Evolutionary conservation across 2,888 invertebrate species (phyloP).

Genomic region (Aelia acuminata): DNA sequence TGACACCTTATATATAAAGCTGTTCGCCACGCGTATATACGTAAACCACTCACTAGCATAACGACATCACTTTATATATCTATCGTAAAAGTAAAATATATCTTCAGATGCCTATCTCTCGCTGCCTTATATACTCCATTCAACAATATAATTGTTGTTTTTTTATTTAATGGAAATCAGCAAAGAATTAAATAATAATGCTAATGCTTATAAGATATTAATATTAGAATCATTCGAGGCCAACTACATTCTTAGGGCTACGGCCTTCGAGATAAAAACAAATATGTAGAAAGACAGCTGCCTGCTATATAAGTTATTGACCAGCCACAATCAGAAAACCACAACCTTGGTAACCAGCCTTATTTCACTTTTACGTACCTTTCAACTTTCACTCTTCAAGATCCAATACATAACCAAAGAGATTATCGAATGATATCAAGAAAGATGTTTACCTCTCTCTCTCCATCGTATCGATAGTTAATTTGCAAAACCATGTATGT

Average conservation of each 20-base stretch:
- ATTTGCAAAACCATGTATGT: too few species aligned
- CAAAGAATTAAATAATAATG: too few species aligned
- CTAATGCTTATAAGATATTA: background rate
- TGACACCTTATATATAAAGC: too few species aligned
- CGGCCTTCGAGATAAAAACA: background rate
- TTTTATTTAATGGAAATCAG: too few species aligned
- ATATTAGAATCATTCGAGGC: background rate
- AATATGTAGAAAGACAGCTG: background rate
- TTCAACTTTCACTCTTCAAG: background rate
- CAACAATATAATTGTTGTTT: too few species aligned
- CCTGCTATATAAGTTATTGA: background rate
- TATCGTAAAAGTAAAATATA: too few species aligned
- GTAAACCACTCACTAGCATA: too few species aligned
- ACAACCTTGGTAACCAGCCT: background rate
- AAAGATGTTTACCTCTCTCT: background rate
- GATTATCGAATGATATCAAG: background rate
- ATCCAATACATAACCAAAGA: background rate
- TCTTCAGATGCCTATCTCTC: too few species aligned
- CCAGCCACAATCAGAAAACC: background rate
- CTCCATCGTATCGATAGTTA: too few species aligned
- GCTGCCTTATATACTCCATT: too few species aligned
- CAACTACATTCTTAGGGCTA: background rate
- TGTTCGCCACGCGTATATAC: too few species aligned
- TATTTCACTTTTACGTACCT: background rate
- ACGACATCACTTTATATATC: too few species aligned